Evolutionary conservation across 92 coral and sea anemone species (phyloP).

Genomic region (Pocillopora grandis): DNA sequence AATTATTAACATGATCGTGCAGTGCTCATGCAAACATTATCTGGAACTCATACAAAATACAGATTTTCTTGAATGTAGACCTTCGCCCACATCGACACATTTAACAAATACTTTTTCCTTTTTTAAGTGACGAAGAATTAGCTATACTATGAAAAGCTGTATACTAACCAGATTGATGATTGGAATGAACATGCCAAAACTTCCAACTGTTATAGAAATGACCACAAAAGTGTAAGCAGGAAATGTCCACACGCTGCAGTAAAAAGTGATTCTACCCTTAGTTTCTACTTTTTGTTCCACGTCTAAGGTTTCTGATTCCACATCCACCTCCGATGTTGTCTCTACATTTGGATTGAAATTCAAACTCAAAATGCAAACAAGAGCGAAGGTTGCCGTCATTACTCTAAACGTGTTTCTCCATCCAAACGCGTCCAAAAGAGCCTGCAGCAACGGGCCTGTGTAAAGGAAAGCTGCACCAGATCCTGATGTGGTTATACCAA

Average conservation of each 20-base stretch:
- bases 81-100: too few relatives aligned
- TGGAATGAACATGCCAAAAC: conserved; percentile 8
- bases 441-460: conserved; percentile 31
- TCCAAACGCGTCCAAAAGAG: conserved; percentile 21
- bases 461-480: conserved; percentile 28
- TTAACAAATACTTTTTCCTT: too few relatives aligned
- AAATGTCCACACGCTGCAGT: conserved; percentile 25
- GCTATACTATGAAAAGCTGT: too few relatives aligned
- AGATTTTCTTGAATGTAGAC: not conserved
- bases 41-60: too few relatives aligned
- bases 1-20: too few relatives aligned
- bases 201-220: not conserved
- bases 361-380: conserved; percentile 1
- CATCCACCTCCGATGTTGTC: not conserved
- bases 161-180: conserved; percentile 11
- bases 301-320: not conserved
- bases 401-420: conserved; percentile 33
- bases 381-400: not conserved
- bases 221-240: not conserved
- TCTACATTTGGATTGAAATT: conserved; percentile 11
- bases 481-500: conserved; percentile 33
- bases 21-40: too few relatives aligned
- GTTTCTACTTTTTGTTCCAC: not conserved
- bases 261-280: not conserved
- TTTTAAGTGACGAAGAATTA: too few relatives aligned